phyloP scores from a whole-genome alignment of 2,888 invertebrate genomes.

The Callyntrura sp. region DNA sequence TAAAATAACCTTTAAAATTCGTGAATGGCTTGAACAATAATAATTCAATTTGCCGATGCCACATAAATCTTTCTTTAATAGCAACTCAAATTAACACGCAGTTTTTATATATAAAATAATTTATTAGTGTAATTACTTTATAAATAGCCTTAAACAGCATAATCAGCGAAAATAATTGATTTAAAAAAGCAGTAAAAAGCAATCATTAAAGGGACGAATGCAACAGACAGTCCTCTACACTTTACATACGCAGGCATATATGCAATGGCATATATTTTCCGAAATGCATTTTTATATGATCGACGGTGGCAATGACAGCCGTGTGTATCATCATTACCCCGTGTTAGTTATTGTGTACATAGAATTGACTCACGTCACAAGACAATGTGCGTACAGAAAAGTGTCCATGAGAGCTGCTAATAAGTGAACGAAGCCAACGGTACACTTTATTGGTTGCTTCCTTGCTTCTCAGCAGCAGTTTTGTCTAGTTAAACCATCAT shows the following conservation, averaged over 20 bases:
- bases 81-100: too few relatives aligned
- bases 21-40: not conserved
- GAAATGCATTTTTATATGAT: constrained; percentile 4
- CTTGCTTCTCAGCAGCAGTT: constrained; percentile 28
- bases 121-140: not conserved
- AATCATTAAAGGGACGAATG: too few relatives aligned
- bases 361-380: not conserved
- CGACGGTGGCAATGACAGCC: not conserved
- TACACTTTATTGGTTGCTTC: not conserved
- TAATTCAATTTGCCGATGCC: not conserved
- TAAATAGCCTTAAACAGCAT: constrained; percentile 14
- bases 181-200: too few relatives aligned
- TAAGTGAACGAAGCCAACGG: not conserved
- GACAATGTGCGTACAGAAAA: not conserved
- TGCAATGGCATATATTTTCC: too few relatives aligned
- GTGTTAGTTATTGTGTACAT: not conserved
- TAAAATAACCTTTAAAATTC: too few relatives aligned
- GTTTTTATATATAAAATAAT: too few relatives aligned
- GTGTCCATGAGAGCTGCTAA: not conserved
- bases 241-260: too few relatives aligned
- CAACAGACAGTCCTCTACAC: too few relatives aligned
- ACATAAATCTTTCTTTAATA: too few relatives aligned
- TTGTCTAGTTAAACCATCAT: not conserved
- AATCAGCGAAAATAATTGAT: constrained; percentile 18
- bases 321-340: not conserved